A percentile compares a stretch with the other conserved stretches of the same genome.
phyloP scores from a whole-genome alignment of 2,888 invertebrate genomes.

The Orthosia gothica region DNA sequence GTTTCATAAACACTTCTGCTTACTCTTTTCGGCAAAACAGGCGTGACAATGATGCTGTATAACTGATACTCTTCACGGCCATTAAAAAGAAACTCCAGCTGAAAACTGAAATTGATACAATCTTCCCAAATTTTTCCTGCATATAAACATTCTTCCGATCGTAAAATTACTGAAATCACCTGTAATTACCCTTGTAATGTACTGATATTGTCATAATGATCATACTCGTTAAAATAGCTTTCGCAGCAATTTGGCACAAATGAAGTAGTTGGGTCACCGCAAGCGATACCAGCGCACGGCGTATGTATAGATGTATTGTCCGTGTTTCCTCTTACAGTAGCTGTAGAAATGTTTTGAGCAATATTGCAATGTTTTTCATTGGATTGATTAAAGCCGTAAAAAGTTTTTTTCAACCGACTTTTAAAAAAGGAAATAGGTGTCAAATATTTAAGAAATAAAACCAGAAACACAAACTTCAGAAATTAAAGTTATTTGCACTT shows the following conservation, averaged over 20 bases:
- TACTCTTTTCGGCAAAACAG: background rate
- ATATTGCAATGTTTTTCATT: background rate
- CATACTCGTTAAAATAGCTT: constrained; percentile 67
- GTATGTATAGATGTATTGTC: constrained; percentile 16
- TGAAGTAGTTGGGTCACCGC: constrained; percentile 59
- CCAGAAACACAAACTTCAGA: too few species aligned
- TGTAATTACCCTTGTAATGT: constrained; percentile 50
- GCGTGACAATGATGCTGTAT: too few species aligned
- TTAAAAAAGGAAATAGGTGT: background rate
- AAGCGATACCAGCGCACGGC: constrained; percentile 32
- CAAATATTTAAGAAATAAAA: too few species aligned
- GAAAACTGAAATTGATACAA: constrained; percentile 29
- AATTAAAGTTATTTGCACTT: too few species aligned
- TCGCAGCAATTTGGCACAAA: constrained; percentile 64
- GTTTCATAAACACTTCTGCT: background rate
- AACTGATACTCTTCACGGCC: background rate
- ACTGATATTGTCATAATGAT: constrained; percentile 66
- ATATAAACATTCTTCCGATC: constrained; percentile 35
- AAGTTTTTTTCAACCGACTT: background rate
- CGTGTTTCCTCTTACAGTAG: constrained; percentile 12
- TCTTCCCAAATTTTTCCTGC: constrained; percentile 18
- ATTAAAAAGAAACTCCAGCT: constrained; percentile 6
- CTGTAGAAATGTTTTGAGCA: constrained; percentile 1
- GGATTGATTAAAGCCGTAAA: background rate
- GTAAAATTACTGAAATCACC: constrained; percentile 60